Base-by-base conservation (phyloP, 2,797 vertebrate genomes). In the Anisognathus igniventris region DNA sequence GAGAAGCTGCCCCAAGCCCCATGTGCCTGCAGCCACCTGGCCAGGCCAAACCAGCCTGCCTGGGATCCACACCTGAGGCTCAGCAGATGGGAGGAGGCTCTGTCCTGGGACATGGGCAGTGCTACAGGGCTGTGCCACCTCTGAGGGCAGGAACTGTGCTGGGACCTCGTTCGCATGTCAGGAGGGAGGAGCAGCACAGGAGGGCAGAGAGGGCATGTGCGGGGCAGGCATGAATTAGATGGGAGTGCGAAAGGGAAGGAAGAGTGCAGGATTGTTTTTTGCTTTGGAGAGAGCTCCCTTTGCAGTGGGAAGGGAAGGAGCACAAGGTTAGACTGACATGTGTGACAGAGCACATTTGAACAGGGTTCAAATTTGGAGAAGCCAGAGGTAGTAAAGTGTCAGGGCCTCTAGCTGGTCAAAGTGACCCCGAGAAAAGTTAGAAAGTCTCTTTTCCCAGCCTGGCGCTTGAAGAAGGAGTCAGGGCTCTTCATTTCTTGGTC, bases 61-160 rank as follows among this genome's bases (percentile, higher is more conserved):
- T 21, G 44, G 35, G n/a, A 84, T 30, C 7, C 0, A 0, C 4
- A 2, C 23, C 21, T 73, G 10, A 10, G 58, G 7, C 44, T 35
- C 0, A 0, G 40, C 25, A 58, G 42, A 7, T 0, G 4, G 57
- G 44, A 87, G 42, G 8, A 13, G 48, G 62, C 23, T 2, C 23
- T 2, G 11, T 3, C 28, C 4, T 1, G 22, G 56, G 24, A 35
- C 5, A 7, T 0, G 22, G 33, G 54, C 16, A 73, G 50, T 4
- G 45, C 62, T 48, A 7, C 6, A 33, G 39, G 50, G 56, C 51
- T 77, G 51, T 3, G 21, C 4, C 28, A 28, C 28, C 3, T 2
- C 20, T 0, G 33, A 65, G 37, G 3, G 35, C 3, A 3, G 39
- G 42, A 66, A 27, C 6, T 25, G 19, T 0, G 2, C 3, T 18